These are phyloP conservation scores for Taenioides sp. DNA, from an alignment of 2,797 vertebrate genomes.

Conservation along the genomic window DNA sequence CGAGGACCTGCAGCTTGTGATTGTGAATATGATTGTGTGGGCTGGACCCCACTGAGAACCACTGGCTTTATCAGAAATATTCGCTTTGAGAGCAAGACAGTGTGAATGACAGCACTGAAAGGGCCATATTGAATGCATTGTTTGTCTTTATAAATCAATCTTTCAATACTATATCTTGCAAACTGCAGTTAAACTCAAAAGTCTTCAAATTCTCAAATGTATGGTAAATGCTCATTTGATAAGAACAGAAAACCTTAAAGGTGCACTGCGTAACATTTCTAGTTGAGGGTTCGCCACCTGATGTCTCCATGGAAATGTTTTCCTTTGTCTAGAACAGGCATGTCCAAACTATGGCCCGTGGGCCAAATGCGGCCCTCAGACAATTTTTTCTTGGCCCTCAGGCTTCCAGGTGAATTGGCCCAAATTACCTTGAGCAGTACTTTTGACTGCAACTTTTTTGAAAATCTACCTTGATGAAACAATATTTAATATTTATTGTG, in stretches of 20 bases:
- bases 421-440: too few species aligned
- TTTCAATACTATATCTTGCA: not conserved
- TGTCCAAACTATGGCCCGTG: too few species aligned
- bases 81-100: slow-evolving; percentile 17
- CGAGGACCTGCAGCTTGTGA: slow-evolving; percentile 11
- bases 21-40: slow-evolving; percentile 15
- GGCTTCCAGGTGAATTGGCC: too few species aligned
- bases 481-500: too few species aligned
- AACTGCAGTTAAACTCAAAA: not conserved
- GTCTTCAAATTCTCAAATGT: not conserved
- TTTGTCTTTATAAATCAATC: not conserved
- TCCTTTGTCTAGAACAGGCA: not conserved
- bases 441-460: too few species aligned
- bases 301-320: too few species aligned
- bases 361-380: too few species aligned
- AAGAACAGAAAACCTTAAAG: not conserved
- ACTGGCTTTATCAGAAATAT: slow-evolving; percentile 35
- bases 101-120: slow-evolving; percentile 23
- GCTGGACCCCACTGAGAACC: slow-evolving; percentile 31
- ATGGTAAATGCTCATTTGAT: not conserved
- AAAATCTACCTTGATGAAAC: too few species aligned
- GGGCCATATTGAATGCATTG: slow-evolving; percentile 8
- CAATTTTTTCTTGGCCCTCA: too few species aligned
- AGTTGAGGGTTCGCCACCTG: too few species aligned
- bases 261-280: too few species aligned